A percentile compares a stretch with the other conserved stretches of the same genome.
Evolutionary conservation across 2,113 vertebrate genomes (phyloP).

Genomic region (Gadus macrocephalus): DNA sequence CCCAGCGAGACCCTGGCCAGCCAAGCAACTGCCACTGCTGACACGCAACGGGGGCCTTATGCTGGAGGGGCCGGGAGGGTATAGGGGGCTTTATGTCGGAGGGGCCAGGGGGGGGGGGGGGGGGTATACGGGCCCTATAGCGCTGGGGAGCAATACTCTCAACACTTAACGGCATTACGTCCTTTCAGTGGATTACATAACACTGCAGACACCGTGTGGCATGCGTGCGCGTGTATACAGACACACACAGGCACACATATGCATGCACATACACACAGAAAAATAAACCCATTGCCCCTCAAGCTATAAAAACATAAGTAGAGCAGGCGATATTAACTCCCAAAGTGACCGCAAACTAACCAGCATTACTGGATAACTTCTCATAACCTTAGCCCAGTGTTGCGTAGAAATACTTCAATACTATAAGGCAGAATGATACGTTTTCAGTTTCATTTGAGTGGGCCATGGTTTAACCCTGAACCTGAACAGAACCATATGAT

Average conservation of each 20-base stretch:
- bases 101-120: background rate
- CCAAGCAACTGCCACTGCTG: background rate
- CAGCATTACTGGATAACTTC: too few relatives aligned
- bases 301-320: too few relatives aligned
- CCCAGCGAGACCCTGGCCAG: background rate
- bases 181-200: background rate
- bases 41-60: background rate
- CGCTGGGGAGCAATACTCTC: background rate
- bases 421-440: too few relatives aligned
- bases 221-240: background rate
- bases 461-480: background rate
- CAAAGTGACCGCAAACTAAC: too few relatives aligned
- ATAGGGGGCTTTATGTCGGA: background rate
- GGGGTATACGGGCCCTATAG: background rate
- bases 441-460: too few relatives aligned
- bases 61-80: background rate
- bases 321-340: too few relatives aligned
- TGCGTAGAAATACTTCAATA: too few relatives aligned
- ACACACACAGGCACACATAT: background rate
- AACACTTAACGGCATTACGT: background rate
- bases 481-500: conserved; percentile 3
- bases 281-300: background rate
- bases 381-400: too few relatives aligned
- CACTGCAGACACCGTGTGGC: background rate
- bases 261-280: conserved; percentile 7